Conservation (phyloP, 2,113 vertebrate genomes). For the Podarcis muralis region DNA sequence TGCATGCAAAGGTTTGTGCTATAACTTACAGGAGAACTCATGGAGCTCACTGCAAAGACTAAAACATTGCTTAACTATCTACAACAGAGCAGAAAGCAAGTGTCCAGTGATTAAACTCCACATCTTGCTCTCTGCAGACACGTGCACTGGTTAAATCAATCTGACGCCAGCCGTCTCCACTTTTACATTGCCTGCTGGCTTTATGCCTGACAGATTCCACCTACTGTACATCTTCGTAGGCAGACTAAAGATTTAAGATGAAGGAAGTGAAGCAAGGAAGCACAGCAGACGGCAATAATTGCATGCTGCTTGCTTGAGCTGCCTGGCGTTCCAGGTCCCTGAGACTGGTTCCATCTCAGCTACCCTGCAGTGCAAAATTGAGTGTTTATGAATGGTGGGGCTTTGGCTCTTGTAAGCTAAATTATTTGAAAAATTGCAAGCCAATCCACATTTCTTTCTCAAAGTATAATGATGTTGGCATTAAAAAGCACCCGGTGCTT, state of each 20-base stretch:
- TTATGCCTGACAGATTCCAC: slow-evolving; percentile 75
- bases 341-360: slow-evolving; percentile 20
- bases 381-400: slow-evolving; percentile 25
- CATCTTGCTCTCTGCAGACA: slow-evolving; percentile 78
- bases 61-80: slow-evolving; percentile 29
- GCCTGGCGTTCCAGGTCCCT: slow-evolving; percentile 30
- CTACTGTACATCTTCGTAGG: slow-evolving; percentile 50
- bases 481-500: slow-evolving; percentile 17
- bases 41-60: slow-evolving; percentile 8
- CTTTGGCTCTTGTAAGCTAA: slow-evolving; percentile 33
- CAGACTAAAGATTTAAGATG: slow-evolving; percentile 70
- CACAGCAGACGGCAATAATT: slow-evolving; percentile 54
- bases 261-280: slow-evolving; percentile 61
- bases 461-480: slow-evolving; percentile 48
- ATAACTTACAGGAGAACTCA: slow-evolving; percentile 22
- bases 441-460: neutral
- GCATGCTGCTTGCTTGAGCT: slow-evolving; percentile 45
- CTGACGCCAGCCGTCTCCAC: slow-evolving; percentile 74
- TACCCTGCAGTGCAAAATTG: slow-evolving; percentile 44
- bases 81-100: slow-evolving; percentile 52
- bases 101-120: slow-evolving; percentile 71
- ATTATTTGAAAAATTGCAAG: neutral
- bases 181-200: slow-evolving; percentile 74
- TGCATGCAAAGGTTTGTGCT: neutral
- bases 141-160: slow-evolving; percentile 81